A percentile compares a stretch with the other conserved stretches of the same genome.
Conservation (phyloP, 2,113 vertebrate species). For the Psilopogon haemacephalus region DNA sequence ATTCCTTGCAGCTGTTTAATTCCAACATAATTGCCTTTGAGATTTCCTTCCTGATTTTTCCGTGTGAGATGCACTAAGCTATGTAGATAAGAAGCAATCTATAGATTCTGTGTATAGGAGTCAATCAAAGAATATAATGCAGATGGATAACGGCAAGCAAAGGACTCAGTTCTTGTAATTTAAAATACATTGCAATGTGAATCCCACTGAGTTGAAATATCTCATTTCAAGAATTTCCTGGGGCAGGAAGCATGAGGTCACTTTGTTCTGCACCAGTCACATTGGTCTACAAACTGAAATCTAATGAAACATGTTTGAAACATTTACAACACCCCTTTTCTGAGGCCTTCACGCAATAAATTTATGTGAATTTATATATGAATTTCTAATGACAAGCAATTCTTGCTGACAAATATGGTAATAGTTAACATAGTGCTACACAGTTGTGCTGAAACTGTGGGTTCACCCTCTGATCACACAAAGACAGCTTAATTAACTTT, state of each 20-base stretch:
- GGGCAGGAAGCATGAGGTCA: neutral
- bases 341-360: conserved; percentile 2
- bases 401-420: conserved; percentile 11
- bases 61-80: conserved; percentile 24
- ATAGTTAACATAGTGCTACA: neutral
- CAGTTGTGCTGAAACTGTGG: conserved; percentile 37
- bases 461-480: conserved; percentile 16
- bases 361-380: neutral
- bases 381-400: neutral
- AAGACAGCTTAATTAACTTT: conserved; percentile 37
- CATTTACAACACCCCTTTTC: conserved; percentile 46
- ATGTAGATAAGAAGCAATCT: conserved; percentile 38
- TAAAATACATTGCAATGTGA: conserved; percentile 41
- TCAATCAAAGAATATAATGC: conserved; percentile 18
- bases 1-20: conserved; percentile 46
- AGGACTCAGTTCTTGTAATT: conserved; percentile 17
- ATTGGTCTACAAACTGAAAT: conserved; percentile 26
- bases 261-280: neutral
- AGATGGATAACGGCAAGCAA: conserved; percentile 33
- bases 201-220: conserved; percentile 30
- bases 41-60: conserved; percentile 40
- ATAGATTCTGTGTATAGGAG: neutral
- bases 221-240: conserved; percentile 50
- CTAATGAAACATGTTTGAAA: conserved; percentile 35
- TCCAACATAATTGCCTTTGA: conserved; percentile 49